These are phyloP conservation scores for Poliocrania exsul DNA, from an alignment of 2,797 vertebrate genomes.

Conservation along the genomic window DNA sequence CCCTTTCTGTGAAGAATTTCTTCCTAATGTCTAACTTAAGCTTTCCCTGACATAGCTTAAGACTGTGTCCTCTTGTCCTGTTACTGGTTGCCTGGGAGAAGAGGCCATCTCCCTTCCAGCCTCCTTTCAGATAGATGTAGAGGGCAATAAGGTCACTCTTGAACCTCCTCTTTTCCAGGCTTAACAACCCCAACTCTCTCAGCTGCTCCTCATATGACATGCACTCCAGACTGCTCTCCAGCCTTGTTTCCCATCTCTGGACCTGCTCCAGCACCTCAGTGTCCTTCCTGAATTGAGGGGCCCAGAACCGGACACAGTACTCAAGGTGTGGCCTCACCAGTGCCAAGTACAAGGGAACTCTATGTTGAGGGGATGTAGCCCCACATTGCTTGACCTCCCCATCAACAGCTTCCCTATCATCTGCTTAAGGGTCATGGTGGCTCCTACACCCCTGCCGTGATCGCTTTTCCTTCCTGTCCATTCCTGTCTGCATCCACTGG, in stretches of 20 bases:
- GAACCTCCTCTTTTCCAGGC: neutral
- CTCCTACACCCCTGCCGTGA: neutral
- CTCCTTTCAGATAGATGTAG: neutral
- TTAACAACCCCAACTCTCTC: neutral
- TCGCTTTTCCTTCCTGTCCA: neutral
- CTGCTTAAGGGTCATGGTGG: neutral
- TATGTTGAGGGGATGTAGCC: neutral
- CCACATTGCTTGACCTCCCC: rapidly evolving
- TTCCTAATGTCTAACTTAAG: neutral
- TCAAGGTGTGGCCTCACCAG: neutral
- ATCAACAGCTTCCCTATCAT: neutral
- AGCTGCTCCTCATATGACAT: neutral
- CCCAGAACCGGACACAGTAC: neutral
- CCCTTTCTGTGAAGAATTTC: neutral
- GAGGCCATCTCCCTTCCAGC: neutral
- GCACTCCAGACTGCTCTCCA: neutral
- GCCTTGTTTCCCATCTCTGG: neutral
- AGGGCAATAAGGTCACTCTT: neutral
- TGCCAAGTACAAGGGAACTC: neutral
- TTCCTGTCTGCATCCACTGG: neutral
- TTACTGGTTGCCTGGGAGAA: rapidly evolving
- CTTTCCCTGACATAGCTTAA: neutral
- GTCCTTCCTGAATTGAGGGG: neutral
- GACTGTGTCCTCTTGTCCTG: neutral
- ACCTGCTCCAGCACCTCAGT: neutral